These are phyloP conservation scores for Lepidothrix coronata DNA, from an alignment of 2,113 vertebrate species.

Conservation along the genomic window DNA sequence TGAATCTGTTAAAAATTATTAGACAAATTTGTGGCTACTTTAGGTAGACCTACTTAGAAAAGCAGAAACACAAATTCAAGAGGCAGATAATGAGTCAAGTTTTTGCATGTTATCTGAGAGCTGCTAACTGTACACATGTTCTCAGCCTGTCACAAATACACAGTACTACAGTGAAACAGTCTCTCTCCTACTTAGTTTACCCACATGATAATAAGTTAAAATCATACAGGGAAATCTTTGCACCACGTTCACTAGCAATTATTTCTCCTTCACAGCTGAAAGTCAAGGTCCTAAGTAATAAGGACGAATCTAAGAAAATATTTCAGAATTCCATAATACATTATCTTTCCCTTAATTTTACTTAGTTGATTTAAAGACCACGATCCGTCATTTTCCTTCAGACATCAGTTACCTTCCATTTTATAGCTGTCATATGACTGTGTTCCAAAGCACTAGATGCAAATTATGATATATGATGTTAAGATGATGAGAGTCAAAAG, in stretches of 20 bases:
- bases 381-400: not conserved
- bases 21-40: not conserved
- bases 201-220: not conserved
- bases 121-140: not conserved
- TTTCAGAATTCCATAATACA: not conserved
- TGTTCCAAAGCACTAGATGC: not conserved
- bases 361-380: not conserved
- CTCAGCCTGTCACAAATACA: not conserved
- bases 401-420: not conserved
- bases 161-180: not conserved
- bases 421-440: not conserved
- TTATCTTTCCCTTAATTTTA: not conserved
- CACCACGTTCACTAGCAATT: not conserved
- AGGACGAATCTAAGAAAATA: not conserved
- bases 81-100: not conserved
- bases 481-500: not conserved
- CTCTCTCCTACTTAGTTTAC: not conserved
- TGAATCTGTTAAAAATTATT: not conserved
- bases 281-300: not conserved
- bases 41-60: not conserved
- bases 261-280: not conserved
- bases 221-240: not conserved
- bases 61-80: not conserved
- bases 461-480: not conserved
- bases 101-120: not conserved